Percentiles rank a stretch among this genome's conserved stretches.
phyloP scores from a whole-genome alignment of 2,113 vertebrate genomes.

The Myrmecophaga tridactyla region DNA sequence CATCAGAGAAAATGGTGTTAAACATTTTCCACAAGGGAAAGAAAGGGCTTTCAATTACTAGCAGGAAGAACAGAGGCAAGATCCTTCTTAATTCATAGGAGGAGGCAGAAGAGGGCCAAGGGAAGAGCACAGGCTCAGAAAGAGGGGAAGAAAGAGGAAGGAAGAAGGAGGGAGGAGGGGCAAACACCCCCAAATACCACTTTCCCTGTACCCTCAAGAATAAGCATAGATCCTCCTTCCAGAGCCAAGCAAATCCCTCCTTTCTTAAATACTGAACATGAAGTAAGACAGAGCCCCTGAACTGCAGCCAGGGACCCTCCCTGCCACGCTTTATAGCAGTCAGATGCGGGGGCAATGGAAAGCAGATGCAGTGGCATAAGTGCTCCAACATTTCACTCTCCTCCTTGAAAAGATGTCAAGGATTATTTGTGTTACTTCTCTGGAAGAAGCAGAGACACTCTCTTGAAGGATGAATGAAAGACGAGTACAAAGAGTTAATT shows the following conservation, averaged over 20 bases:
- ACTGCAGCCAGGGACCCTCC: neutral
- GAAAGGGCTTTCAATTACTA: constrained; percentile 10
- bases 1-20: neutral
- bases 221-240: neutral
- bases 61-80: neutral
- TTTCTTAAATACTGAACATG: neutral
- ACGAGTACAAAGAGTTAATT: constrained; percentile 76
- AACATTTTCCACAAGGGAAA: neutral
- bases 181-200: neutral
- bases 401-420: constrained; percentile 50
- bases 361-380: constrained; percentile 30
- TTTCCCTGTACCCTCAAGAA: neutral
- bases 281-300: neutral
- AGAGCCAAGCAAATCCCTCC: neutral
- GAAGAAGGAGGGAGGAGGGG: neutral
- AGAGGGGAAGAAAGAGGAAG: neutral
- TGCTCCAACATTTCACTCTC: neutral
- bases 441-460: constrained; percentile 29
- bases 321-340: neutral
- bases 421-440: constrained; percentile 29
- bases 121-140: neutral
- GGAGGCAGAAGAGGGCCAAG: neutral
- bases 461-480: constrained; percentile 48
- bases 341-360: neutral
- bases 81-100: neutral